These are phyloP conservation scores for Stictocephala bisonia DNA, from an alignment of 2,888 invertebrate genomes.

Conservation along the genomic window DNA sequence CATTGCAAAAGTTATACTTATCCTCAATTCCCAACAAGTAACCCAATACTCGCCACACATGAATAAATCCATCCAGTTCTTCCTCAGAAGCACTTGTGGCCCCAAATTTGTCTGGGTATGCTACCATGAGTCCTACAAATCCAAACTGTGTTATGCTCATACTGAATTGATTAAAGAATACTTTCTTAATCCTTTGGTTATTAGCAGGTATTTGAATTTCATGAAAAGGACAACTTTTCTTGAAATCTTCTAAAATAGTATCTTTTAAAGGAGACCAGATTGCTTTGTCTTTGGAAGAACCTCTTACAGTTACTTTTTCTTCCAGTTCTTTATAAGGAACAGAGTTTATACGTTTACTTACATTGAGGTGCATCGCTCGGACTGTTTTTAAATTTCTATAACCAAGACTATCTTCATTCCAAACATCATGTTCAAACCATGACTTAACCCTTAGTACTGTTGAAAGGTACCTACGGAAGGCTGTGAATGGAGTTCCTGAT, in stretches of 20 bases:
- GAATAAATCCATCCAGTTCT: slow-evolving; percentile 68
- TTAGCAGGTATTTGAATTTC: background rate
- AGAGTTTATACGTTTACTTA: slow-evolving; percentile 61
- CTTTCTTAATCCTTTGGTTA: background rate
- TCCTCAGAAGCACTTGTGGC: slow-evolving; percentile 63
- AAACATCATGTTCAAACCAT: slow-evolving; percentile 68
- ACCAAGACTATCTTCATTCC: slow-evolving; percentile 64
- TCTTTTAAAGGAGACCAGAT: slow-evolving; percentile 44
- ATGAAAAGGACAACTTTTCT: slow-evolving; percentile 6
- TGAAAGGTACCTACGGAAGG: slow-evolving; percentile 66
- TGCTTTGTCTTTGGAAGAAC: slow-evolving; percentile 31
- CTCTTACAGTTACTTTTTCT: slow-evolving; percentile 49
- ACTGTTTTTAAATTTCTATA: slow-evolving; percentile 65
- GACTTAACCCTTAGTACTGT: slow-evolving; percentile 65
- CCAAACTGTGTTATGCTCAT: slow-evolving; percentile 69
- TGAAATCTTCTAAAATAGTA: slow-evolving; percentile 45
- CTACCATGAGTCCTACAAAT: slow-evolving; percentile 66
- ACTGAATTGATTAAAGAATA: slow-evolving; percentile 66
- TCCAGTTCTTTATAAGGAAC: slow-evolving; percentile 56
- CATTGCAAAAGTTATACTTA: slow-evolving; percentile 65
- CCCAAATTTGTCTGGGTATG: slow-evolving; percentile 66
- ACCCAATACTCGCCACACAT: slow-evolving; percentile 68
- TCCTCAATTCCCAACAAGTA: slow-evolving; percentile 67
- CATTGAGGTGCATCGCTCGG: slow-evolving; percentile 64
- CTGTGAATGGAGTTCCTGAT: slow-evolving; percentile 66